These are phyloP conservation scores for Leucophenga maculata DNA, from an alignment of 2,888 invertebrate genomes.

Conservation along the genomic window DNA sequence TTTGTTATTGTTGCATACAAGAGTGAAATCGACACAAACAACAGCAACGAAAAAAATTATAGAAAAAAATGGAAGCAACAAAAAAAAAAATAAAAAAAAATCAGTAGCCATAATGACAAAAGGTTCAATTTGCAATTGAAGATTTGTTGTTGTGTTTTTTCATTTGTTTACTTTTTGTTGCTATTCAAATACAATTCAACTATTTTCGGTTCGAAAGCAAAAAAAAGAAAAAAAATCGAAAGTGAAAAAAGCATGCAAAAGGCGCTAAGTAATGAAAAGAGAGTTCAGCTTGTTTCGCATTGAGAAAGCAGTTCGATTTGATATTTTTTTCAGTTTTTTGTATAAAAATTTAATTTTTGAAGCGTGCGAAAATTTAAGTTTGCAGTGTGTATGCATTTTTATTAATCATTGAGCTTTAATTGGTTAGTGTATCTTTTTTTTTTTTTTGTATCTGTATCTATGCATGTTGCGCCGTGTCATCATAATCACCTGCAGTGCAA, in stretches of 20 bases:
- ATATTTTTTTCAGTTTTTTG: too few species aligned
- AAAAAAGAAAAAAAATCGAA: too few species aligned
- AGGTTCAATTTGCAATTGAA: not conserved
- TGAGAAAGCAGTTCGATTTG: slow-evolving; percentile 15
- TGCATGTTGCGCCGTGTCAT: too few species aligned
- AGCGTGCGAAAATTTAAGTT: too few species aligned
- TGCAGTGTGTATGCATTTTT: too few species aligned
- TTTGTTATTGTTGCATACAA: not conserved
- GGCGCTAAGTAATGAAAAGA: slow-evolving; percentile 14
- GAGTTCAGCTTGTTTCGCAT: not conserved
- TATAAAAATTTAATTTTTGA: too few species aligned
- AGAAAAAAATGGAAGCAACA: not conserved
- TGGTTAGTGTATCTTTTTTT: too few species aligned
- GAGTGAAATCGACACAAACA: slow-evolving; percentile 23
- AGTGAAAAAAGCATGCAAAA: slow-evolving; percentile 15
- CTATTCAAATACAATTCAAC: too few species aligned
- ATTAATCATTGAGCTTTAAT: too few species aligned
- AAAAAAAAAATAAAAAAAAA: not conserved
- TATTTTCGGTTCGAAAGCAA: slow-evolving; percentile 16
- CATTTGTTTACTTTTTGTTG: not conserved
- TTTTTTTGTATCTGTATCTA: too few species aligned
- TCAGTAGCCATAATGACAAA: not conserved
- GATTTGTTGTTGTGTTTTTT: not conserved
- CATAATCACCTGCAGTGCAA: too few species aligned
- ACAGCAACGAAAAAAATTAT: not conserved